Evolutionary conservation across 2,113 vertebrate genomes (phyloP), one percentile per base, ranked within the genome.

Genomic region (Cichladusa arquata): DNA sequence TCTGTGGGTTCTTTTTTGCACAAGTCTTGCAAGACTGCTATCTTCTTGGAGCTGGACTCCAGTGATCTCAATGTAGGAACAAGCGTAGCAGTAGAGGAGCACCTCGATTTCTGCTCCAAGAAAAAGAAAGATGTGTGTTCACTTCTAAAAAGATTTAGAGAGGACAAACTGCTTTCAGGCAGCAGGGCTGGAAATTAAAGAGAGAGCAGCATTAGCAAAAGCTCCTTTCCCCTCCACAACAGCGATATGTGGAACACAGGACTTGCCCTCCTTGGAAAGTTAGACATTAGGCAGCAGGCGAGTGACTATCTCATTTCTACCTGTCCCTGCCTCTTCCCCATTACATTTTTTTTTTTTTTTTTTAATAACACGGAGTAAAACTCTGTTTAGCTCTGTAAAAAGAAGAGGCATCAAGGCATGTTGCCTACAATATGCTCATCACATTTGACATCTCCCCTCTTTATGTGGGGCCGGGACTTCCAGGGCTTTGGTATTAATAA

Each of bases 221-320:
- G 36, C 19, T 53, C 33, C 29, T 34, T 58, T 80, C 64, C 11
- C 14, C 13, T 61, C 31, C 7, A 16, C 1, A 11, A 11, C 16
- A 80, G 58, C 0, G 0, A 29, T 20, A 34, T 8, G 42, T 56
- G 33, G 67, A 58, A 81, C 11, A 24, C 5, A 20, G 28, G 47
- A 44, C 7, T 19, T 67, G 42, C 16, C 22, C 58, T 51, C 33
- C 19, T 65, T 5, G 6, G 36, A 24, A 23, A 76, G 29, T 8
- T 48, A 60, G 38, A n/a, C 20, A 70, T 23, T 42, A 57, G 33
- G 40, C 31, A 56, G 23, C 11, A 53, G 19, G 26, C 12, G 33
- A 29, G 9, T 58, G 48, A 60, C 26, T 4, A 0, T 19, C 29
- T 81, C 34, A 24, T 25, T 58, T 42, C 51, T 42, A 42, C 14